phyloP scores from a whole-genome alignment of 2,888 invertebrate species.

The Homarus gammarus region DNA sequence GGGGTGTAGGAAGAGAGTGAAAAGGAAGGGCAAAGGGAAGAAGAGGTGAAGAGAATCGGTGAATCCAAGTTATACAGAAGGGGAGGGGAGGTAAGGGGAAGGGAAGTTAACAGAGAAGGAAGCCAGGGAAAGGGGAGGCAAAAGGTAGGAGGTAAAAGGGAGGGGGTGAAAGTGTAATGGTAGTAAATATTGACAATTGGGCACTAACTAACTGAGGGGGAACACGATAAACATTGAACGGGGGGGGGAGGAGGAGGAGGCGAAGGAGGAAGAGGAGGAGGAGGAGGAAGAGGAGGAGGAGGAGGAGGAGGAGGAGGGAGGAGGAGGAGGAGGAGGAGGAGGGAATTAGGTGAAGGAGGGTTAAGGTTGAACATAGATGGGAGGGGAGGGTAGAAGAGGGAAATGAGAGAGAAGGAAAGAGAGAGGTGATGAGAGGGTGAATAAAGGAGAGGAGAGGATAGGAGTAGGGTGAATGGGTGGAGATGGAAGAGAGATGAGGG shows the following conservation, averaged over 20 bases:
- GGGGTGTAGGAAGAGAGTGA: neutral
- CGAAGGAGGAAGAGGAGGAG: neutral
- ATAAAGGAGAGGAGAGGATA: neutral
- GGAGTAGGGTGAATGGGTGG: neutral
- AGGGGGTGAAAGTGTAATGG: neutral
- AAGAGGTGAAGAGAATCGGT: neutral
- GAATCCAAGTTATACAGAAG: too few relatives aligned
- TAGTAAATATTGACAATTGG: slow-evolving; percentile 6
- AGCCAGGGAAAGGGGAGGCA: neutral
- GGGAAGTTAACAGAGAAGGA: neutral
- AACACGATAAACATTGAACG: neutral
- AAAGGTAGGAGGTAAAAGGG: neutral
- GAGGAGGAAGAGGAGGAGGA: too few relatives aligned
- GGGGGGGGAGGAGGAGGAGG: neutral
- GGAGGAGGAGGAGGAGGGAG: neutral
- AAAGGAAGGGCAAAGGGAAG: neutral
- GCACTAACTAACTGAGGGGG: neutral
- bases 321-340: neutral
- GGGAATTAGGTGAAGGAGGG: too few relatives aligned
- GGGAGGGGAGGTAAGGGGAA: neutral
- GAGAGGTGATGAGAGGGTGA: neutral
- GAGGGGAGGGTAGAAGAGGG: neutral
- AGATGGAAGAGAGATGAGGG: too few relatives aligned
- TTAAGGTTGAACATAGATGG: too few relatives aligned
- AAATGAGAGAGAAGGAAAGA: neutral